Evolutionary conservation across 2,888 invertebrate genomes (phyloP), one percentile per base, ranked within the genome.

Genomic region (Drosophila barbarae): DNA sequence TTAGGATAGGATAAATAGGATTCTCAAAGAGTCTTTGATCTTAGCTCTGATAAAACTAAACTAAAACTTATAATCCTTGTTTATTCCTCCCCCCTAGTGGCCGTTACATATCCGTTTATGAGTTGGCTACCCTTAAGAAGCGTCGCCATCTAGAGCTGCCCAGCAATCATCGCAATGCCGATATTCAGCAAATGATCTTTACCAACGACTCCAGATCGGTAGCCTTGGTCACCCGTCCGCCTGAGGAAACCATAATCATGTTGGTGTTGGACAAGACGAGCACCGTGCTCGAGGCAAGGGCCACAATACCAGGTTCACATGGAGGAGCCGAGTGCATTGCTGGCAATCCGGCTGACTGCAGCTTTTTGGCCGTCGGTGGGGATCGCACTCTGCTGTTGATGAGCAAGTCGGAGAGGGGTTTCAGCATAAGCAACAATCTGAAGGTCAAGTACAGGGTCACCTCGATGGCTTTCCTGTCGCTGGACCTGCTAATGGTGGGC

Each of bases 181-280:
- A 70, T 5, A 71, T 88, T 13, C 64, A 70, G 8, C 81, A 85
- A 53, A 73, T 88, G 46, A 66, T 71, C 2, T 88, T 98, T 83
- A 94, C 95, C 0, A 93, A 91, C 67, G 97, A 98, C 87, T 95
- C 94, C 2, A 95, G 95, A 86, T 93, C 94, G 72, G 87, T 98
- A 12, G 93, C 94, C 1, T 93, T 94, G 1, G 92, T 98, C 32
- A 95, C 95, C 0, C 95, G 95, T 3, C 93, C 94, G 68, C 96
- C 97, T 0, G 96, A 87, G n/a, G 88, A 88, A 64, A 86, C 80
- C 54, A 44, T 90, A 3, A 96, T 87, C 94, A 94, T 93, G 93
- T 92, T 76, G 90, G 95, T 90, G 91, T 95, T 84, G 93, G 94
- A 89, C 95, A 95, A 91, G 93, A 94, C 86, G 93, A 95, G 93